Evolutionary conservation across 1,140 invertebrate species (phyloP), one percentile per base, ranked within the genome.

Genomic region (Coenobita brevimanus): DNA sequence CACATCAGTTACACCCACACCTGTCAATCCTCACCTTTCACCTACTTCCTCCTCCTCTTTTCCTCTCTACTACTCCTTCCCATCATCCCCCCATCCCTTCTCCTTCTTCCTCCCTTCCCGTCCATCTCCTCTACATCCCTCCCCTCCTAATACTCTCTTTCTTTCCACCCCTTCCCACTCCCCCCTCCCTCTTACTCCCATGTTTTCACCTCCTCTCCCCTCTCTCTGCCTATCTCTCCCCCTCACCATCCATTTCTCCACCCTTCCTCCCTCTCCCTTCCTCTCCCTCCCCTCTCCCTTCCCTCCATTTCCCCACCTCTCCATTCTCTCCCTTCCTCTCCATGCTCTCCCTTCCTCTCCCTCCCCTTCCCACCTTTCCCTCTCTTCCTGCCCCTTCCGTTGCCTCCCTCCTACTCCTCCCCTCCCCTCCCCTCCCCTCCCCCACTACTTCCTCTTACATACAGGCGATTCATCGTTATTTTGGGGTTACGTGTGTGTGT

Each of bases 291-390:
- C 71, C 36, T 33, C 36, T 33, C 36, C 71, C 38, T 36, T 76
- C 73, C 38, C 73, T 76, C 73, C 38, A n/a, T 76, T 36, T 76
- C 73, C 38, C 73, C 38, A n/a, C 24, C 64, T 69, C 64, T 69
- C 64, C 24, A 24, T 67, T 27, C 64, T 76, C 73, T 76, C 73
- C 38, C 73, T 76, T 24, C 38, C 38, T 76, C 73, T 76, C 41
- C 38, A 0, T 46, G 6, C 38, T 0, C 24, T 24, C 38, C 36
- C 38, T 41, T 76, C 73, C 24, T 36, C 10, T 0, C 24, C 2
- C 38, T 13, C 38, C 1, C 38, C 73, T 69, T n/a, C n/a, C 64
- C n/a, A 4, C n/a, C 64, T 69, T n/a, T 69, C 64, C n/a, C 64
- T 69, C 64, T 69, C 64, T 69, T n/a, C n/a, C 64, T 69, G 6